Evolutionary conservation across 2,888 invertebrate genomes (phyloP), one percentile per base, ranked within the genome.

Genomic region (Yponomeuta malinellus): DNA sequence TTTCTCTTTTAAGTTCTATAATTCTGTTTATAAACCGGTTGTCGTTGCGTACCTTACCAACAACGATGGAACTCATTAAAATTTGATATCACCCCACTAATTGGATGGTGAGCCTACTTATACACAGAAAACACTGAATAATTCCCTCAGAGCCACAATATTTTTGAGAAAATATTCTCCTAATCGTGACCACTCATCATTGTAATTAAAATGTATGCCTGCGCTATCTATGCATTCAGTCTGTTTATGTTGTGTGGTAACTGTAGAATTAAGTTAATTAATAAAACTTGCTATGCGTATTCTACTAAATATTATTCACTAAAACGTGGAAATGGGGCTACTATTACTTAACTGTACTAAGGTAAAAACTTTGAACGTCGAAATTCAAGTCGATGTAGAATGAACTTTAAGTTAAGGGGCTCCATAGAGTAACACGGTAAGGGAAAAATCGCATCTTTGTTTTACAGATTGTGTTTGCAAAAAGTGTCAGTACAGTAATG

Each of bases 21-120:
- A 43, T 43, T 43, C 43, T 1, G 43, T 33, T 33, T 33, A 33
- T 33, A 43, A 43, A 43, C 6, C 43, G 43, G 9, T 6, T 64
- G 12, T n/a, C 67, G 52, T 68, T 71, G 68, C 68, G 65, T 63
- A 8, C 59, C 71, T n/a, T 59, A 66, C 67, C 70, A 63, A 63
- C 67, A 68, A 64, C 48, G 37, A 52, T 37, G 68, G 12, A 71
- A 72, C 75, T 77, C 77, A 75, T 77, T 77, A 76, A 75, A 77
- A 77, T 76, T 77, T 77, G 77, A 77, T 77, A 77, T 75, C 74
- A 74, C 73, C 74, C 74, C 73, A 74, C 75, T 76, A 77, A 76
- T 77, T 76, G 77, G 77, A 75, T 73, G 73, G 71, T 29, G 69
- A 67, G 69, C 69, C 72, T 68, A 71, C 71, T 69, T 69, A 37